phyloP scores from a whole-genome alignment of 2,888 invertebrate species.

The Ornithoptera alexandrae region DNA sequence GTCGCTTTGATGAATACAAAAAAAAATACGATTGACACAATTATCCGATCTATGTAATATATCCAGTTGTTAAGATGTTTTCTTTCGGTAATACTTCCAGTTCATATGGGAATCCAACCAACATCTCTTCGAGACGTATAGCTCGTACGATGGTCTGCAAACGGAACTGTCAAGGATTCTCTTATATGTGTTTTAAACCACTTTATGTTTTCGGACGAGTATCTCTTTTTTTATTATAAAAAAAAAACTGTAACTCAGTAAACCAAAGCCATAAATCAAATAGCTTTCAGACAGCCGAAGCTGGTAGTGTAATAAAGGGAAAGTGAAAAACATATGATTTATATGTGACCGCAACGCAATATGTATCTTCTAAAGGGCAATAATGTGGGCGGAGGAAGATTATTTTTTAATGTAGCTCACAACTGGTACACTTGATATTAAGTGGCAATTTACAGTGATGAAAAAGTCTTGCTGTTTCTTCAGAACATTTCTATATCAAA shows the following conservation, averaged over 20 bases:
- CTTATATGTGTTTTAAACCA: too few species aligned
- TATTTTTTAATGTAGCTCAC: background rate
- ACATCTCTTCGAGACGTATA: too few species aligned
- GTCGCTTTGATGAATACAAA: too few species aligned
- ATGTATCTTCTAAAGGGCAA: slow-evolving; percentile 1
- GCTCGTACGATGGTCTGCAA: too few species aligned
- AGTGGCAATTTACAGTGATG: background rate
- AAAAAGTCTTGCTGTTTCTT: background rate
- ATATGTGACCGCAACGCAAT: background rate
- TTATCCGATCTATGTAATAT: too few species aligned
- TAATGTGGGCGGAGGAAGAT: background rate
- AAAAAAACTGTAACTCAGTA: background rate
- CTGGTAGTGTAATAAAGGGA: slow-evolving; percentile 6
- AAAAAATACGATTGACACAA: too few species aligned
- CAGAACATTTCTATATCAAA: background rate
- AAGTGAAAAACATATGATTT: slow-evolving; percentile 12
- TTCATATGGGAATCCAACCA: too few species aligned
- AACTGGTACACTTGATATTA: background rate
- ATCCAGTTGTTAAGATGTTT: too few species aligned
- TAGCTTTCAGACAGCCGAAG: slow-evolving; percentile 7
- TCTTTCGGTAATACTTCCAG: too few species aligned
- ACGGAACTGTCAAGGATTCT: too few species aligned
- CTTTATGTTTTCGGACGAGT: too few species aligned
- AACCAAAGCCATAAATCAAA: slow-evolving; percentile 16
- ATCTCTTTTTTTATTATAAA: too few species aligned